Conservation (phyloP, 2,113 vertebrate genomes). For the Alethe diademata region DNA sequence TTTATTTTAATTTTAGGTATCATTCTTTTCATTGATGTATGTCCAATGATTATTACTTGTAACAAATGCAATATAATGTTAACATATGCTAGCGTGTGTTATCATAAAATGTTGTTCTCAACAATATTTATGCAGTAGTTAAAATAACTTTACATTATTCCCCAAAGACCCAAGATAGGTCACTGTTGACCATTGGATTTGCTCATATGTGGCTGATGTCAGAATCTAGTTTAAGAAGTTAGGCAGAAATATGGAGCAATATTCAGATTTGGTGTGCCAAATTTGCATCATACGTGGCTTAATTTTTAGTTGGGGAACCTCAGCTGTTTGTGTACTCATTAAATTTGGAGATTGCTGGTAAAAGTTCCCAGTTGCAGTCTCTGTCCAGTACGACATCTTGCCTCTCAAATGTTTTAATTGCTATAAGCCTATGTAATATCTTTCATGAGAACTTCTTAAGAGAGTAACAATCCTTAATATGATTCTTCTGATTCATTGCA, state of each 20-base stretch:
- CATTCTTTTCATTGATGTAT: not conserved
- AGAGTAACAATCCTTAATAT: not conserved
- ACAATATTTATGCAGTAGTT: not conserved
- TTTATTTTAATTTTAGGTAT: not conserved
- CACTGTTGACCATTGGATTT: not conserved
- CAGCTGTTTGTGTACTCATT: not conserved
- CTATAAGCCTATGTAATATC: not conserved
- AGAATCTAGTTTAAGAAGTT: not conserved
- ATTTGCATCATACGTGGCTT: not conserved
- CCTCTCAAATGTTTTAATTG: not conserved
- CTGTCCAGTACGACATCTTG: not conserved
- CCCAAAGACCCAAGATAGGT: not conserved
- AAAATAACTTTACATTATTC: not conserved
- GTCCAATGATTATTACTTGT: not conserved
- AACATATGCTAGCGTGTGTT: not conserved
- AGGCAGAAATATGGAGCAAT: not conserved
- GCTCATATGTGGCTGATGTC: not conserved
- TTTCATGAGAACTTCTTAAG: not conserved
- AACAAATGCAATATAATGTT: not conserved
- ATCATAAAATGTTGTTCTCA: not conserved
- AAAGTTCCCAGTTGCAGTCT: not conserved
- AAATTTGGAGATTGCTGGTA: not conserved
- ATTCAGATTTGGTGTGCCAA: not conserved
- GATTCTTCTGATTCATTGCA: not conserved
- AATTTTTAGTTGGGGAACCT: not conserved